Conservation (phyloP, 2,113 vertebrate genomes). For the Andinoacara biseriatus region DNA sequence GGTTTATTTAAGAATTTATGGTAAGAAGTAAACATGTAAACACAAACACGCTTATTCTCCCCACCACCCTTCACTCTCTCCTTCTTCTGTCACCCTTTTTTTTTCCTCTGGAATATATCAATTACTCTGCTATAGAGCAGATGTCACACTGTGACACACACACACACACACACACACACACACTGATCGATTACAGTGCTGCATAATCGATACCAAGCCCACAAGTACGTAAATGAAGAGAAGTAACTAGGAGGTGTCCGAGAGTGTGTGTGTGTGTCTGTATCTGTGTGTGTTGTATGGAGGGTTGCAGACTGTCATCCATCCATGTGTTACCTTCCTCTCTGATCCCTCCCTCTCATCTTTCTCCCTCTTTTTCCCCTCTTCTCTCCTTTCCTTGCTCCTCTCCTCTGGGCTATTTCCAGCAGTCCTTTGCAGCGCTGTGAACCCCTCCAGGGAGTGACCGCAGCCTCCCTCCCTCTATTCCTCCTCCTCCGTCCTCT, state of each 20-base stretch:
- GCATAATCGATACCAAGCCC: constrained; percentile 83
- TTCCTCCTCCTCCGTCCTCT: constrained; percentile 45
- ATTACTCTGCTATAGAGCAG: constrained; percentile 81
- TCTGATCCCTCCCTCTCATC: constrained; percentile 21
- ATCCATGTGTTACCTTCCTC: constrained; percentile 17
- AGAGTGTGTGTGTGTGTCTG: constrained; percentile 13
- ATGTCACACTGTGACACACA: constrained; percentile 82
- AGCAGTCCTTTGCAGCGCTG: constrained; percentile 72
- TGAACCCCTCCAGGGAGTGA: constrained; percentile 68
- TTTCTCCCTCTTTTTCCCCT: constrained; percentile 2
- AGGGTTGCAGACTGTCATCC: constrained; percentile 32
- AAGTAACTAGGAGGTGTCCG: constrained; percentile 65
- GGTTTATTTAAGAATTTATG: neutral
- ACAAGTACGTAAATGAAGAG: constrained; percentile 80
- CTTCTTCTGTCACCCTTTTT: constrained; percentile 20
- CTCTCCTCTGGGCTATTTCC: constrained; percentile 69
- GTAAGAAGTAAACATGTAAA: neutral
- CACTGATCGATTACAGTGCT: constrained; percentile 82
- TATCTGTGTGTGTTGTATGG: neutral
- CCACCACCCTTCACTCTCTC: neutral
- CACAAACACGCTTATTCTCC: neutral
- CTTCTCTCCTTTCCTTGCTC: constrained; percentile 19
- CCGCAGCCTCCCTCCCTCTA: constrained; percentile 45
- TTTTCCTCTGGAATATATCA: constrained; percentile 76
- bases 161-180: constrained; percentile 69